These are phyloP conservation scores for Drymodes brunneopygia DNA, from an alignment of 2,113 vertebrate genomes.

Conservation along the genomic window DNA sequence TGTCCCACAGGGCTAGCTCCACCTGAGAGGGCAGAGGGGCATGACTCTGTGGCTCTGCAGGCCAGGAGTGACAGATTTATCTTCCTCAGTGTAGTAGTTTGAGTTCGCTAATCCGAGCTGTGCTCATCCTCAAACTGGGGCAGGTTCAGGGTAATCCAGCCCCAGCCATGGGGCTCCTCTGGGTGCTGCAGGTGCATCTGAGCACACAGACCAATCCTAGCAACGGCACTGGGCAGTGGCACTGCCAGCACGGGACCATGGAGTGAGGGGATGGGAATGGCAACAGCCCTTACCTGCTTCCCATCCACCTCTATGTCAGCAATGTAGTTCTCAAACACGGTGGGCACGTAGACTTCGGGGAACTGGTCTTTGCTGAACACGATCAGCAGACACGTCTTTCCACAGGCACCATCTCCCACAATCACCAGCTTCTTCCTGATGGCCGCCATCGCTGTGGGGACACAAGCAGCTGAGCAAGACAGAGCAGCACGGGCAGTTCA, in stretches of 20 bases:
- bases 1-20: constrained; percentile 96
- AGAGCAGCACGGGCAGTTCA: rapidly evolving
- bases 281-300: constrained; percentile 80
- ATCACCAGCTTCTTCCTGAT: constrained; percentile 99
- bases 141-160: neutral
- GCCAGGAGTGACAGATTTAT: neutral
- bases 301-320: constrained; percentile 97
- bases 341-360: constrained; percentile 96
- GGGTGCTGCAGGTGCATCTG: rapidly evolving
- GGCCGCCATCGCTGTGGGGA: constrained; percentile 85
- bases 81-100: neutral
- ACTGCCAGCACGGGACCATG: rapidly evolving
- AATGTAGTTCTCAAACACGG: constrained; percentile 98
- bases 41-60: neutral
- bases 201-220: rapidly evolving
- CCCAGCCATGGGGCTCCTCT: rapidly evolving
- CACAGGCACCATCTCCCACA: constrained; percentile 94
- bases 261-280: rapidly evolving
- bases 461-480: neutral
- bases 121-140: neutral
- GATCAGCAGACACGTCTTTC: constrained; percentile 95
- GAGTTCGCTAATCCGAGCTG: no score
- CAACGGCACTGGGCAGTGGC: rapidly evolving
- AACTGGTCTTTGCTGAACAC: constrained; percentile 99
- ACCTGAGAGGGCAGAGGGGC: constrained; percentile 74